Percentiles rank a stretch among this genome's conserved stretches.
phyloP scores from a whole-genome alignment of 2,797 vertebrate species.

The Limosa lapponica region DNA sequence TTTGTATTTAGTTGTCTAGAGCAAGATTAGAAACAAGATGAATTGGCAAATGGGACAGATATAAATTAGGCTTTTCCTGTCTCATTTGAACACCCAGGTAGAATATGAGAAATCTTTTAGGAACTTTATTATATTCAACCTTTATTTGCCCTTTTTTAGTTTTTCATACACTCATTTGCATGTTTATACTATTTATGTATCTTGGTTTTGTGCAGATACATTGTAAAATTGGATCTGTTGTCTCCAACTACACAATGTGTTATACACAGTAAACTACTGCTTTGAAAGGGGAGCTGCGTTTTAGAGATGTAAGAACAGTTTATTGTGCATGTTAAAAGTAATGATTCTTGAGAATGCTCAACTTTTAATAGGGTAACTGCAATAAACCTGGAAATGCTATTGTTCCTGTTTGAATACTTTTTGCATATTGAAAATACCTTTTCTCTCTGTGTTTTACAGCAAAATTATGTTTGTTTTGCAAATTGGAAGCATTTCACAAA shows the following conservation, averaged over 20 bases:
- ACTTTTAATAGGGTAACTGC: neutral
- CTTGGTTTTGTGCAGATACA: neutral
- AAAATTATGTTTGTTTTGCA: slow-evolving; percentile 99
- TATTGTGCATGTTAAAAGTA: neutral
- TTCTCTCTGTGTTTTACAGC: slow-evolving; percentile 77
- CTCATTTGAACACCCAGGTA: neutral
- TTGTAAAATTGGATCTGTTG: neutral
- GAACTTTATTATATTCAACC: neutral
- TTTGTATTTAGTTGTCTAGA: slow-evolving; percentile 4
- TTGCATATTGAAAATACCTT: neutral
- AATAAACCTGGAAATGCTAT: neutral
- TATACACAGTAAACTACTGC: neutral
- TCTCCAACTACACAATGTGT: neutral
- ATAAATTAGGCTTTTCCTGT: neutral
- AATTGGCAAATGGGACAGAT: neutral
- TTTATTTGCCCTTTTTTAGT: neutral
- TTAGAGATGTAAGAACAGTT: neutral
- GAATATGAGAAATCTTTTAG: neutral
- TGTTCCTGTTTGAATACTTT: neutral
- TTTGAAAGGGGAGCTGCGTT: neutral
- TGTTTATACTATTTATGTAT: neutral
- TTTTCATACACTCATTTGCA: neutral
- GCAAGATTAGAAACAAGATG: slow-evolving; percentile 16
- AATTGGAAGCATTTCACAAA: slow-evolving; percentile 94
- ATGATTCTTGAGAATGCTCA: neutral